Percentiles rank a stretch among this genome's conserved stretches.
Conservation (phyloP, 92 coral and sea anemone species). For the Isaurus tuberculatus region DNA sequence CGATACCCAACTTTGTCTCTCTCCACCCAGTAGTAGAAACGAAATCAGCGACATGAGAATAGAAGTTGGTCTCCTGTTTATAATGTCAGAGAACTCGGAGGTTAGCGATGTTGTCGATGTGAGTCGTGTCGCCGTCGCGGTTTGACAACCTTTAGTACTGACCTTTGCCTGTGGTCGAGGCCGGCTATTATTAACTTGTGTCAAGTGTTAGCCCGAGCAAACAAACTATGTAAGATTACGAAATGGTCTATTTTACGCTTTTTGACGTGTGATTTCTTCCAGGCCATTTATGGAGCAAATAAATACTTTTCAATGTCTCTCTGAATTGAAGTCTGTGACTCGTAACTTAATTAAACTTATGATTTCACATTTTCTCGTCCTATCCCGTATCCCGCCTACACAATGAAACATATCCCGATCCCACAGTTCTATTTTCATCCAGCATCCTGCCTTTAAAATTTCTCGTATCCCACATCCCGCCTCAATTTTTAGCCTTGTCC, state of each 20-base stretch:
- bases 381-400: conserved; percentile 33
- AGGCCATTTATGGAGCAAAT: conserved; percentile 23
- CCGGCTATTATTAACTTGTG: too few species aligned
- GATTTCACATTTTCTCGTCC: background rate
- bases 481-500: conserved; percentile 26
- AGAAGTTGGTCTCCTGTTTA: too few species aligned
- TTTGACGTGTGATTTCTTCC: conserved; percentile 13
- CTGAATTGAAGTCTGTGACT: conserved; percentile 13
- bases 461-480: conserved; percentile 50
- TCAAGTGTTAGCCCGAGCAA: too few species aligned
- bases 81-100: too few species aligned
- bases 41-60: too few species aligned
- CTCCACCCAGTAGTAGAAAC: background rate
- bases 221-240: background rate
- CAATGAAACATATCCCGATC: conserved; percentile 11
- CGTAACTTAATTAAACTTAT: conserved; percentile 19
- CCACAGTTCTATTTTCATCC: conserved; percentile 9
- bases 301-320: conserved; percentile 28
- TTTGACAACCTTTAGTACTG: too few species aligned
- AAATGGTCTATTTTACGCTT: conserved; percentile 6
- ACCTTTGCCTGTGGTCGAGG: too few species aligned
- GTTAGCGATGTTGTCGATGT: too few species aligned
- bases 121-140: too few species aligned
- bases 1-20: background rate
- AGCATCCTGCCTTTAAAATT: background rate